phyloP scores from a whole-genome alignment of 1,140 invertebrate genomes.

The Harpegnathos saltator region DNA sequence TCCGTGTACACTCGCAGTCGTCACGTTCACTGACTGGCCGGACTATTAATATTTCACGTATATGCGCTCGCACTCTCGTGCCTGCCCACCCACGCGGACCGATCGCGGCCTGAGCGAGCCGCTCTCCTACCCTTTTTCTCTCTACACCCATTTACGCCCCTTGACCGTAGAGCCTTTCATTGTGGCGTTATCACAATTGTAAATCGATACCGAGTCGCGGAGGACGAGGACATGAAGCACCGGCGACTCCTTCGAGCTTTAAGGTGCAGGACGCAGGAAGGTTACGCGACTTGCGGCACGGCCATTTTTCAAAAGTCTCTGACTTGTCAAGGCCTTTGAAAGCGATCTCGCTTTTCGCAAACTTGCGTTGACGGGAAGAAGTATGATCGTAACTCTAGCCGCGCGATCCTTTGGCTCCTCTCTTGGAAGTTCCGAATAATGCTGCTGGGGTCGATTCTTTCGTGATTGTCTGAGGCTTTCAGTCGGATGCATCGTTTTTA shows the following conservation, averaged over 20 bases:
- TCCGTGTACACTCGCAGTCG: constrained; percentile 38
- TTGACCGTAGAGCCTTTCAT: constrained; percentile 28
- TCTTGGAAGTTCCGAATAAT: background rate
- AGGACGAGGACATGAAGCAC: constrained; percentile 11
- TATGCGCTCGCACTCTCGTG: background rate
- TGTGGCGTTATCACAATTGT: constrained; percentile 70
- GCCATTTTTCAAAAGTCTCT: too few relatives aligned
- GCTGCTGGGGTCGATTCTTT: background rate
- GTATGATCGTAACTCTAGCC: too few relatives aligned
- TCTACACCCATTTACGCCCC: constrained; percentile 56
- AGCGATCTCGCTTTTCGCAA: too few relatives aligned
- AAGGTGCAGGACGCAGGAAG: too few relatives aligned
- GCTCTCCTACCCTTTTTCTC: constrained; percentile 68
- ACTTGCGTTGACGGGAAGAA: too few relatives aligned
- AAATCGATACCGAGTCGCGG: constrained; percentile 66
- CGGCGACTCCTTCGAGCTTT: constrained; percentile 20
- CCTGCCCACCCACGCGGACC: background rate
- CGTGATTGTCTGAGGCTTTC: too few relatives aligned
- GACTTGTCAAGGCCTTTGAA: too few relatives aligned
- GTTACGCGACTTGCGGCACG: too few relatives aligned
- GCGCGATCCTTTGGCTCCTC: background rate
- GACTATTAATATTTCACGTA: constrained; percentile 68
- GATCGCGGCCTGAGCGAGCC: background rate
- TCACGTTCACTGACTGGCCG: constrained; percentile 44
- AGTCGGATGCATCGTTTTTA: too few relatives aligned